Evolutionary conservation across 2,797 vertebrate species (phyloP), one percentile per base, ranked within the genome.

Genomic region (Limosa lapponica): DNA sequence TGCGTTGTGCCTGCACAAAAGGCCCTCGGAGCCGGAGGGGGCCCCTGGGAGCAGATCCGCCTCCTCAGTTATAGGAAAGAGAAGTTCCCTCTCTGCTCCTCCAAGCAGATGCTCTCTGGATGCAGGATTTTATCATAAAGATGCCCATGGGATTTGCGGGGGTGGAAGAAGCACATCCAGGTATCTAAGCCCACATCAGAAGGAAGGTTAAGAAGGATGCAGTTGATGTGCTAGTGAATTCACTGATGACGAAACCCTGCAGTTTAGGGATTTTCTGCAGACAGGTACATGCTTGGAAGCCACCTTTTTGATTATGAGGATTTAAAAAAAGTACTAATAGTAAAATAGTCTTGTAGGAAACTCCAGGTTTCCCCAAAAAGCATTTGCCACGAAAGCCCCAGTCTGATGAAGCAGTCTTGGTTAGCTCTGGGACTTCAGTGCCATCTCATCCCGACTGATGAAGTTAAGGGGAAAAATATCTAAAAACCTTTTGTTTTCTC

Each of bases 381-480:
- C 43, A 32, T 32, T 57, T 81, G 44, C 23, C 55, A 62, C 46
- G 0, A 0, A 83, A 83, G 62, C 22, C 10, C n/a, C 43, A 51
- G 22, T 17, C 19, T 28, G 39, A 81, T 9, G 70, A 61, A 77
- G 34, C 55, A 82, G 48, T 72, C 62, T 62, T 13, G 23, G 62
- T 48, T 5, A 81, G 37, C n/a, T 37, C 34, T 48, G 55, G n/a
- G 75, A 82, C 44, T 54, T 78, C 69, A 44, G 54, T 32, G 73
- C 62, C 49, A 37, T 65, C 62, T 79, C 70, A 74, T 39, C 28
- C 46, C 8, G 1, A 69, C 10, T 4, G 62, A 28, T 14, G 52
- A 90, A 89, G n/a, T 80, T 66, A 82, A 82, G 46, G 62, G 54
- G 44, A 72, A 94, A 65, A 94, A 72, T 65, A 79, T 54, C 52